phyloP scores from a whole-genome alignment of 2,113 vertebrate species.

The Etheostoma cragini region DNA sequence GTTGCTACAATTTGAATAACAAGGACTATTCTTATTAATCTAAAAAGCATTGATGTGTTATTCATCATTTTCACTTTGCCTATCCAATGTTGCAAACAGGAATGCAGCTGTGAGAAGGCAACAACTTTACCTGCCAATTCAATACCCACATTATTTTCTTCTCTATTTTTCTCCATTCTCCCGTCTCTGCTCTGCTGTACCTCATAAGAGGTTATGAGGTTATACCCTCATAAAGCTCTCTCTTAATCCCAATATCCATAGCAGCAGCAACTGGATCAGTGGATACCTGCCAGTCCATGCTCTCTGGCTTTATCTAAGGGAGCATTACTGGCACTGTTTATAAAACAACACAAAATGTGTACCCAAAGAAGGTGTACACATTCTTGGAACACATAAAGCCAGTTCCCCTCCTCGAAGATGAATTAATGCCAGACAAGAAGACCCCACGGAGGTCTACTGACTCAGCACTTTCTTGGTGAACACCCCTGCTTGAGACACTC shows the following conservation, averaged over 20 bases:
- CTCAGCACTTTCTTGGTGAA: conserved; percentile 58
- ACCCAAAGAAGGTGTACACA: conserved; percentile 62
- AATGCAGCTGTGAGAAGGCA: conserved; percentile 16
- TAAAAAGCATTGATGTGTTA: conserved; percentile 29
- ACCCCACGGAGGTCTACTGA: conserved; percentile 64
- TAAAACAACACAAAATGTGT: conserved; percentile 67
- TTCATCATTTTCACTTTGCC: conserved; percentile 39
- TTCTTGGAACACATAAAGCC: conserved; percentile 61
- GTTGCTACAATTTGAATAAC: conserved; percentile 11
- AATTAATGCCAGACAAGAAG: conserved; percentile 74
- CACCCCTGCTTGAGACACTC: conserved; percentile 16
- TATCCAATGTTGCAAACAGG: conserved; percentile 22
- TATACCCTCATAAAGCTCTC: conserved; percentile 46
- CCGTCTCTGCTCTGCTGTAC: not conserved
- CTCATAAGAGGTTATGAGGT: too few species aligned
- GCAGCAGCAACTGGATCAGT: conserved; percentile 48
- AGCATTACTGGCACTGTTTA: conserved; percentile 64
- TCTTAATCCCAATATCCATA: conserved; percentile 48
- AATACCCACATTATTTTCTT: conserved; percentile 10
- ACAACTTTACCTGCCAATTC: conserved; percentile 26
- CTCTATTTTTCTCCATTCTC: conserved; percentile 9
- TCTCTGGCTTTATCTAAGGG: conserved; percentile 59
- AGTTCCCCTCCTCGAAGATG: conserved; percentile 55
- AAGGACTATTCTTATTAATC: conserved; percentile 7
- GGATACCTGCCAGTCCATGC: conserved; percentile 54